Conservation (phyloP, 2,888 invertebrate genomes). For the Cephus runcator region DNA sequence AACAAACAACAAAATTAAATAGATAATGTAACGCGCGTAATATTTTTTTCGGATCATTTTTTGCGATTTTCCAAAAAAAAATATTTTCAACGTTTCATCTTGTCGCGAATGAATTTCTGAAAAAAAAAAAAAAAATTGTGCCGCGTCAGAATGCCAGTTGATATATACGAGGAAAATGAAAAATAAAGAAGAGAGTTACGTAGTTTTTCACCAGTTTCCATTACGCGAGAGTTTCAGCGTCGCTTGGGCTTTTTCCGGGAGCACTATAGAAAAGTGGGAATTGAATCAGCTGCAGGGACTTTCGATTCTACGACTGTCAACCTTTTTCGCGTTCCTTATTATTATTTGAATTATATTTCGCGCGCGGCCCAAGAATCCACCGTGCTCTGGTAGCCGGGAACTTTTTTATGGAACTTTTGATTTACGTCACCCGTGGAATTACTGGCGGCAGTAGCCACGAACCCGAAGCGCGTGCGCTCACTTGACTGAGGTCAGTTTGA, state of each 20-base stretch:
- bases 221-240: not conserved
- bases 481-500: conserved; percentile 35
- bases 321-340: not conserved
- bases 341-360: conserved; percentile 22
- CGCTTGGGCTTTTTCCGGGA: not conserved
- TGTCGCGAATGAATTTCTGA: not conserved
- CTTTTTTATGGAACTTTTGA: conserved; percentile 27
- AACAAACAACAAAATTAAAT: no score
- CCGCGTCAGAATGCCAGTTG: not conserved
- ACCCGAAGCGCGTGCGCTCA: conserved; percentile 22
- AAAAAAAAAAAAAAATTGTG: not conserved
- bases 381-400: not conserved
- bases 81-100: not conserved
- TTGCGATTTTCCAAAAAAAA: not conserved
- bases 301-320: conserved; percentile 24
- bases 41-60: not conserved
- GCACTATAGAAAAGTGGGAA: not conserved
- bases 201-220: not conserved
- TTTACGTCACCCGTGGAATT: conserved; percentile 38
- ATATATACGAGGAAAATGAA: not conserved
- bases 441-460: conserved; percentile 32
- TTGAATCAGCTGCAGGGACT: not conserved
- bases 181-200: not conserved
- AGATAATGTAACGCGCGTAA: not conserved
- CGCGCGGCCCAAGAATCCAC: not conserved